Percentiles rank a stretch among this genome's conserved stretches.
Conservation (phyloP, 2,888 invertebrate species). For the Himalopsyche tibetana region DNA sequence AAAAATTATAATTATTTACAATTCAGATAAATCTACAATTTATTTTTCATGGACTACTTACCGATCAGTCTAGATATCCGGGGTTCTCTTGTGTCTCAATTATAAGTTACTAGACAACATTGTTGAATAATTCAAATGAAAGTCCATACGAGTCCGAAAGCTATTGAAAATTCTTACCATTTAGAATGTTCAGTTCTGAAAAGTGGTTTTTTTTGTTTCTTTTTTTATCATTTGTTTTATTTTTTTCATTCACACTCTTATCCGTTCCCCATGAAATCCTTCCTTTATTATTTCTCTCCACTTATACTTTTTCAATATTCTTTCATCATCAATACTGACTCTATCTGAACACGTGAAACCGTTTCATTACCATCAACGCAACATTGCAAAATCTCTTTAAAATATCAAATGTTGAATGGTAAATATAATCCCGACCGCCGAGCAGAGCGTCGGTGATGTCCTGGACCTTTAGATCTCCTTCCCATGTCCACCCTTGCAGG, state of each 20-base stretch:
- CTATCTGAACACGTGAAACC: background rate
- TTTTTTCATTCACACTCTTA: conserved; percentile 58
- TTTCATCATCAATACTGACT: conserved; percentile 9
- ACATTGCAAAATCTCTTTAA: conserved; percentile 2
- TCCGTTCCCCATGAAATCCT: conserved; percentile 50
- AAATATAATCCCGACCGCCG: conserved; percentile 7
- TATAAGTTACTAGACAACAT: no score
- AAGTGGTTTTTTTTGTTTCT: conserved; percentile 44
- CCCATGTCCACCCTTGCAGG: conserved; percentile 75
- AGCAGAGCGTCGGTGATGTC: conserved; percentile 75
- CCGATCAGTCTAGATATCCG: no score
- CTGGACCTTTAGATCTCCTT: conserved; percentile 68
- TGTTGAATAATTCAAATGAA: no score
- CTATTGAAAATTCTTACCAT: no score
- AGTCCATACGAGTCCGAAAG: no score
- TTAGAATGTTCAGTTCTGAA: no score
- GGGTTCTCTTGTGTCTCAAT: no score
- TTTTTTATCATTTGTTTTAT: conserved; percentile 66
- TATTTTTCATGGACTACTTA: no score
- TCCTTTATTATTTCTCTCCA: conserved; percentile 25
- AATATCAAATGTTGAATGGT: conserved; percentile 44
- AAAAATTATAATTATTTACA: no score
- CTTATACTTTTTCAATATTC: background rate
- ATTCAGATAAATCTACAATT: no score
- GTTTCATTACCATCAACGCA: background rate